Conservation (phyloP, 2,797 vertebrate genomes). For the Austrolebias charrua region DNA sequence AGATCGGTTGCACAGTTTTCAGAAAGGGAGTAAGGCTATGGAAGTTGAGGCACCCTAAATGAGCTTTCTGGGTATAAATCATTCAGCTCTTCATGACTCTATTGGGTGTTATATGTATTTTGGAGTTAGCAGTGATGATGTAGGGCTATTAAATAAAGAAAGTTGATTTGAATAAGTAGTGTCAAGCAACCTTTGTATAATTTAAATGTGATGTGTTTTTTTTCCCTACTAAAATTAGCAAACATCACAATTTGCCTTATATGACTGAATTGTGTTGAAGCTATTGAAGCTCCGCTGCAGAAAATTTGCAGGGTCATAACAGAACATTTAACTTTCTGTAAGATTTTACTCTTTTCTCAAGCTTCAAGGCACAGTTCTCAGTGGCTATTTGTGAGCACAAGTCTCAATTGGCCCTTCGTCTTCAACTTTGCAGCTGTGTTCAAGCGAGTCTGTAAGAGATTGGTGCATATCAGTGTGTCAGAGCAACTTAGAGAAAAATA, state of each 20-base stretch:
- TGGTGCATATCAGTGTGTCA: conserved; percentile 6
- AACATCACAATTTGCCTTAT: background rate
- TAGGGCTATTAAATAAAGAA: background rate
- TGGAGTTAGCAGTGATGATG: too few relatives aligned
- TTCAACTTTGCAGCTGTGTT: background rate
- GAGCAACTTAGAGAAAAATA: conserved; percentile 1
- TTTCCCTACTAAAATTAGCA: background rate
- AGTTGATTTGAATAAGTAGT: background rate
- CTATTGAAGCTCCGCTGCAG: background rate
- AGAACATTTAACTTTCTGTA: background rate
- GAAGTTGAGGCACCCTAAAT: background rate
- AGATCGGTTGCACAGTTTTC: background rate
- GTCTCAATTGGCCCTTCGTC: background rate
- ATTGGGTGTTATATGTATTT: background rate
- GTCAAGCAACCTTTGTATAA: background rate
- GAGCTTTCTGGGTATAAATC: background rate
- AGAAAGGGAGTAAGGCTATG: background rate
- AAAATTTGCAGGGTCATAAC: background rate
- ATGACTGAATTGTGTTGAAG: background rate
- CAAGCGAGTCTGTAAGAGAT: background rate
- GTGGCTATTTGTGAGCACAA: background rate
- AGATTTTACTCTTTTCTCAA: background rate
- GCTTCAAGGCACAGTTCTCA: background rate
- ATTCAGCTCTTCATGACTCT: background rate
- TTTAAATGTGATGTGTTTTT: background rate